Percentiles rank a stretch among this genome's conserved stretches.
Evolutionary conservation across 2,113 vertebrate species (phyloP).

Genomic region (Cottus gobio): DNA sequence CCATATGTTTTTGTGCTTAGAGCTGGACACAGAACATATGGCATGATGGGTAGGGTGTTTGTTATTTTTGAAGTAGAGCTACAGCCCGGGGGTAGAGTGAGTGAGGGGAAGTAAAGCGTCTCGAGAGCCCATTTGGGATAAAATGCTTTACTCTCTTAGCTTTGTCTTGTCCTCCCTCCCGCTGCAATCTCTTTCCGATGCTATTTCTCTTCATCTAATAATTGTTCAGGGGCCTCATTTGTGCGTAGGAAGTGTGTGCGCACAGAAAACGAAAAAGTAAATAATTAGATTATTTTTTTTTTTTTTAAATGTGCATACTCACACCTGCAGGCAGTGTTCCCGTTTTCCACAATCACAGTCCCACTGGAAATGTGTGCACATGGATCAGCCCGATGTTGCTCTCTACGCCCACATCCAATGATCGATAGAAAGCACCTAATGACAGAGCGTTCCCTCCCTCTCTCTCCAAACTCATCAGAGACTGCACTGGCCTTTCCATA

Average conservation of each 20-base stretch:
- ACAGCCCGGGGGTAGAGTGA: neutral
- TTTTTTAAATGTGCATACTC: neutral
- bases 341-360: neutral
- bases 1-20: neutral
- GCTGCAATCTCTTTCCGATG: neutral
- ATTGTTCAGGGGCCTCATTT: neutral
- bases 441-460: too few relatives aligned
- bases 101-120: slow-evolving; percentile 7
- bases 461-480: too few relatives aligned
- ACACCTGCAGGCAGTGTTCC: neutral
- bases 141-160: neutral
- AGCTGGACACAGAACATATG: neutral
- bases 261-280: neutral
- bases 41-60: slow-evolving; percentile 6
- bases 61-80: slow-evolving; percentile 3
- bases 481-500: too few relatives aligned
- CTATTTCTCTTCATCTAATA: neutral
- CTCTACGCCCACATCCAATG: neutral
- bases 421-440: neutral
- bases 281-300: neutral
- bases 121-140: slow-evolving; percentile 2
- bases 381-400: neutral
- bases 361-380: neutral
- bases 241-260: neutral
- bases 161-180: neutral